Base-by-base conservation (phyloP, 2,113 vertebrate species). In the Sinocyclocheilus rhinocerous region DNA sequence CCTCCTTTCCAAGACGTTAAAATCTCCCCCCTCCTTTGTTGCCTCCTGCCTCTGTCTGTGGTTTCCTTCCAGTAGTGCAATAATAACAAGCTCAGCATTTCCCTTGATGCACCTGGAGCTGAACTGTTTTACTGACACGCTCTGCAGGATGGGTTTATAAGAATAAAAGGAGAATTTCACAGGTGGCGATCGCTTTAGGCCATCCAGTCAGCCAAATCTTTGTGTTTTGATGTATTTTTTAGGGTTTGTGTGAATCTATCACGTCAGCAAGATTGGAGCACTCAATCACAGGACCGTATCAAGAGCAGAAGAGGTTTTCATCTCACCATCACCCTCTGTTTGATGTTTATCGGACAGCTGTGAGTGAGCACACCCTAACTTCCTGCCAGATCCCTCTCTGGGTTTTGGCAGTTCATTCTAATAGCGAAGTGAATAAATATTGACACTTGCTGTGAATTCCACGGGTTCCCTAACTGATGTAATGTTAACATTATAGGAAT, bases 41-140 rank as follows among this genome's bases (percentile, higher is more conserved):
- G 10, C 65, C 76, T 73, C 22, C 70, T 82, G 7, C 24, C 48
- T 87, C 67, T 57, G 75, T 50, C 39, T 70, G 59, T 72, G 57
- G 72, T 84, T 81, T 87, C 69, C 55, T 89, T 85, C 57, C 87
- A 85, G 76, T 76, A 89, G 45, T 84, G 83, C 70, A 84, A 79
- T 89, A 84, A 82, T 84, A 55, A 88, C 50, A 76, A 76, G 70
- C 67, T 59, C 52, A 85, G 83, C 81, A 45, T 76, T 72, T 85
- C 76, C 72, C 59, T 84, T 33, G 73, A 22, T 65, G 36, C 91
- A 92, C 89, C 90, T 92, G 90, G 87, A 48, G 85, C n/a, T 77
- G 61, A 15, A 15, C 77, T 72, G 50, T 50, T 69, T 81, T 22
- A 79, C 18, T 61, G 29, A 69, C 33, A 65, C 3, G 22, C 48